Evolutionary conservation across 30 jellyfish, hydroid and myxozoan species (phyloP).

Genomic region (Rhopilema esculentum): DNA sequence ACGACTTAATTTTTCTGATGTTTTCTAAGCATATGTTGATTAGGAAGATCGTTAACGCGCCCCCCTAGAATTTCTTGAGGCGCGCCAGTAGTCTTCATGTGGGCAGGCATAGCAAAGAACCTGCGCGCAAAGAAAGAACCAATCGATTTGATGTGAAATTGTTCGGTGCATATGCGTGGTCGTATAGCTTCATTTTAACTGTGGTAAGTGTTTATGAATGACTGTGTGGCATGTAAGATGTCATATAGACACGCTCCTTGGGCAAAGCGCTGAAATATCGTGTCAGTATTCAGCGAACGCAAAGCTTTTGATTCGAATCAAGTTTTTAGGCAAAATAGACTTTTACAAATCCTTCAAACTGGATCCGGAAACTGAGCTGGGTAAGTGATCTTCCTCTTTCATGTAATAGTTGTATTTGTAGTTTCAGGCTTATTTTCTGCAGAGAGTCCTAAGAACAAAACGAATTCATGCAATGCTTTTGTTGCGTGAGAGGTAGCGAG

Average conservation of each 20-base stretch:
- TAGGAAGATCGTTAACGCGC: not conserved
- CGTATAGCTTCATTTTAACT: not conserved
- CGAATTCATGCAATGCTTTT: not conserved
- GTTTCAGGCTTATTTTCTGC: too few species aligned
- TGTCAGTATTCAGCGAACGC: not conserved
- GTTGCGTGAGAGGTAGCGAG: not conserved
- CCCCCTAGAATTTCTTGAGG: not conserved
- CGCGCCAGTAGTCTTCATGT: not conserved
- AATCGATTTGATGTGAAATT: not conserved
- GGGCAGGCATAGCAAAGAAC: not conserved
- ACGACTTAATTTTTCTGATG: too few species aligned
- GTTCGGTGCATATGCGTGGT: not conserved
- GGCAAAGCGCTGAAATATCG: not conserved
- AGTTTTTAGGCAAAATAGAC: not conserved
- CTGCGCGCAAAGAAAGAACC: not conserved
- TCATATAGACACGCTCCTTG: not conserved
- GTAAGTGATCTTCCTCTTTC: too few species aligned
- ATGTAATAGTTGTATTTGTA: too few species aligned
- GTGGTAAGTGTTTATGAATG: not conserved
- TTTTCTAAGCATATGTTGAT: not conserved
- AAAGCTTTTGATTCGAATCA: not conserved
- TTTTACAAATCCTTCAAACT: not conserved
- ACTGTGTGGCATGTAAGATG: not conserved
- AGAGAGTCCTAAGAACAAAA: too few species aligned
- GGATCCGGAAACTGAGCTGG: not conserved